These are phyloP conservation scores for Atethmia centrago DNA, from an alignment of 2,888 invertebrate species.

Conservation along the genomic window DNA sequence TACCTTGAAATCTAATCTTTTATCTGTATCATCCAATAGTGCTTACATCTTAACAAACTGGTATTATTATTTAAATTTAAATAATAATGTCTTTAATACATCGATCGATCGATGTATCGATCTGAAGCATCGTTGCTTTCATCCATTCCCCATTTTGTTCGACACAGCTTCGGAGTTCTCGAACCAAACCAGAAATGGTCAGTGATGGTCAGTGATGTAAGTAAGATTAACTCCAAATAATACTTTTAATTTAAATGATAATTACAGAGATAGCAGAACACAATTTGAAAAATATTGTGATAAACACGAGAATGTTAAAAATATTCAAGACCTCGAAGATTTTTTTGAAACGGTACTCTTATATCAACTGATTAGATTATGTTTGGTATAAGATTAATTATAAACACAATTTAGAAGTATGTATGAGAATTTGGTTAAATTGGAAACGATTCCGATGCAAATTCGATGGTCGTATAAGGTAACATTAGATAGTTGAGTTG, in stretches of 20 bases:
- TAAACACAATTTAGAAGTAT: constrained; percentile 30
- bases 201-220: background rate
- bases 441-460: constrained; percentile 61
- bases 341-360: constrained; percentile 26
- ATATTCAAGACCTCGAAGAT: constrained; percentile 21
- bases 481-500: constrained; percentile 23
- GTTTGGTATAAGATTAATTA: constrained; percentile 57
- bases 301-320: constrained; percentile 44
- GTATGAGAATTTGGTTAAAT: constrained; percentile 42
- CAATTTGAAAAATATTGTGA: constrained; percentile 45
- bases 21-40: constrained; percentile 62
- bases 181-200: constrained; percentile 27
- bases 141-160: constrained; percentile 27
- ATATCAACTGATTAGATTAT: constrained; percentile 49
- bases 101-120: constrained; percentile 64
- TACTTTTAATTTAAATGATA: constrained; percentile 63
- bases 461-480: constrained; percentile 34
- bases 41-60: constrained; percentile 67
- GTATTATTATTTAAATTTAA: constrained; percentile 70
- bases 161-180: accelerated
- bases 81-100: constrained; percentile 69
- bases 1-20: constrained; percentile 69
- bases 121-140: constrained; percentile 53
- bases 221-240: constrained; percentile 40
- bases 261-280: constrained; percentile 62